Evolutionary conservation across 2,113 vertebrate species (phyloP), one percentile per base, ranked within the genome.

Genomic region (Lagenorhynchus albirostris): DNA sequence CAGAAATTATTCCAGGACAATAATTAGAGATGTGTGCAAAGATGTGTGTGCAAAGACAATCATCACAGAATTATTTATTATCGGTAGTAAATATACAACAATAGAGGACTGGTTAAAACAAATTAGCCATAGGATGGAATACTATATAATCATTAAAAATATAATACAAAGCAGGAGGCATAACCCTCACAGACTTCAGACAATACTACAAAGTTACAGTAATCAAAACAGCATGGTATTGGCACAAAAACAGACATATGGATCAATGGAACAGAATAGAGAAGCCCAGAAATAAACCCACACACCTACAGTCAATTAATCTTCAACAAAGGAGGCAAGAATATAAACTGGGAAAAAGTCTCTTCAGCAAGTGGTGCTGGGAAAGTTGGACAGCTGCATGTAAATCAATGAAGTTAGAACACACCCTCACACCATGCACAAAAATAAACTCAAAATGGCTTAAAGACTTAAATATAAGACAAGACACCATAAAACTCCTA

Each of bases 1-100:
- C 17, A 91, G 67, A 33, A 71, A 93, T 74, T 92, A 94, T 87
- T 96, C 94, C 80, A 94, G 36, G 23, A 50, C n/a, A 92, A 73
- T 47, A 94, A 73, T 62, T 92, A 87, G 36, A 94, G 31, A 38
- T 60, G 21, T 31, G 38, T 25, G 76, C 25, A 53, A 94, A 94
- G 47, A 81, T 41, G 25, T 50, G 8, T 31, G 25, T 29, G 70
- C 21, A 58, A 91, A 93, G 50, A 81, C 23, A 53, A 79, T 91
- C 25, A 91, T 3, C 31, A 95, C 29, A 92, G 55, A 68, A 90
- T 92, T 93, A 88, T 60, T 96, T 91, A 76, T 80, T 87, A 58
- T 50, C 89, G 11, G 25, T 53, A 91, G 33, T 81, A 94, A 79
- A 79, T 79, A 15, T 70, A 77, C 21, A 88, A 63, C 15, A 88